Evolutionary conservation across 2,888 invertebrate species (phyloP).

Genomic region (Phortica okadai): DNA sequence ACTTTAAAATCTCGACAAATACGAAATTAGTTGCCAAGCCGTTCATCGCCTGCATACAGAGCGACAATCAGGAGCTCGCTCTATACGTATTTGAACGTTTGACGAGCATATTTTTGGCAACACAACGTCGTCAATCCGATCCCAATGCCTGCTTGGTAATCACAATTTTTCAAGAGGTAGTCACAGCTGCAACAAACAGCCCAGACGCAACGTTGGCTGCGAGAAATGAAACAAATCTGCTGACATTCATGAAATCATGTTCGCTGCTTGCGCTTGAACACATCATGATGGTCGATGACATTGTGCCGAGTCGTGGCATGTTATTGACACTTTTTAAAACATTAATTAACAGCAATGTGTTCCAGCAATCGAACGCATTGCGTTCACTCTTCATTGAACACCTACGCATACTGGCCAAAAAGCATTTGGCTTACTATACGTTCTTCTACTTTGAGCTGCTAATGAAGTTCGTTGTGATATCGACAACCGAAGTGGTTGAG

Average conservation of each 20-base stretch:
- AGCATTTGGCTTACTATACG: slow-evolving; percentile 74
- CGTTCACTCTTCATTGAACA: slow-evolving; percentile 60
- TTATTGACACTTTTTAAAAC: slow-evolving; percentile 66
- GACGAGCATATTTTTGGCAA: slow-evolving; percentile 67
- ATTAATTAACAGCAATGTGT: slow-evolving; percentile 55
- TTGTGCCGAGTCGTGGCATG: slow-evolving; percentile 69
- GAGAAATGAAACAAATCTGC: slow-evolving; percentile 48
- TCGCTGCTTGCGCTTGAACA: slow-evolving; percentile 72
- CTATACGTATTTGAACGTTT: slow-evolving; percentile 71
- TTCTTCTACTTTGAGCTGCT: slow-evolving; percentile 74
- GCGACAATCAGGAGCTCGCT: slow-evolving; percentile 63
- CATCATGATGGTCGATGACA: slow-evolving; percentile 75
- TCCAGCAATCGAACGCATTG: slow-evolving; percentile 52
- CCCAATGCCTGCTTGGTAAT: slow-evolving; percentile 70
- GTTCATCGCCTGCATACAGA: slow-evolving; percentile 65
- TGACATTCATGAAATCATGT: slow-evolving; percentile 66
- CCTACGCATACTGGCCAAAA: slow-evolving; percentile 69
- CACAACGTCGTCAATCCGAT: slow-evolving; percentile 73
- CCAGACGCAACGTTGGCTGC: slow-evolving; percentile 35
- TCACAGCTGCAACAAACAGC: slow-evolving; percentile 47
- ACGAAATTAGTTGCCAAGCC: slow-evolving; percentile 73
- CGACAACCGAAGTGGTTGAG: slow-evolving; percentile 61
- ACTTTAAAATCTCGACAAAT: slow-evolving; percentile 70
- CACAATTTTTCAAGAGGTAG: slow-evolving; percentile 71
- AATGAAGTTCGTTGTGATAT: slow-evolving; percentile 67